Conservation (phyloP, 2,113 vertebrate genomes). For the Athene cunicularia region DNA sequence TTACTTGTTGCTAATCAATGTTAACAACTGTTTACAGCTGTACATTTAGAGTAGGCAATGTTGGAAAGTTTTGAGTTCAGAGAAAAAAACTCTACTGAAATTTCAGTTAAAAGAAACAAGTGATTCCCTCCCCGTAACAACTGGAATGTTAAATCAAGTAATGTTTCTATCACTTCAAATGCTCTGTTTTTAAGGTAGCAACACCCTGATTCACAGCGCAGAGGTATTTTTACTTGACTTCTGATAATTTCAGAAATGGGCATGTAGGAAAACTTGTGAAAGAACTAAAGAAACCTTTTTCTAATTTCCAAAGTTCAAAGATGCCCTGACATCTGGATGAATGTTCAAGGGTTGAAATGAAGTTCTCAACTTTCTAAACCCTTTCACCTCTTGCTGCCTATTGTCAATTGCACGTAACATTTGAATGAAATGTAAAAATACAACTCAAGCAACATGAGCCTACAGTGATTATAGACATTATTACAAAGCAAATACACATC, state of each 20-base stretch:
- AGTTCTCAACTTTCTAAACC: neutral
- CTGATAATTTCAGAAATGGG: neutral
- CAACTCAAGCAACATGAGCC: neutral
- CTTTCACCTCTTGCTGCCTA: neutral
- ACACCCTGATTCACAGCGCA: too few relatives aligned
- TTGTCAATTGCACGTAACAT: neutral
- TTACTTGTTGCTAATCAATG: accelerated
- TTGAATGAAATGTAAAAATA: neutral
- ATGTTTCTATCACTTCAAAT: neutral
- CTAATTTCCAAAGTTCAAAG: neutral
- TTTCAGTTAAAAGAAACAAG: neutral
- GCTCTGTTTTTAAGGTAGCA: neutral
- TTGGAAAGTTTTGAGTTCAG: neutral
- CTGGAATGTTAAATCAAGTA: neutral
- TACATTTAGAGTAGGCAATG: neutral
- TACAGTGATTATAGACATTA: neutral
- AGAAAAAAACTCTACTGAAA: neutral
- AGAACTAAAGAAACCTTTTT: neutral
- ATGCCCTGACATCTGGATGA: neutral
- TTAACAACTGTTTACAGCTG: neutral
- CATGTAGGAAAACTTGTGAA: neutral
- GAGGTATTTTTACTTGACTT: neutral
- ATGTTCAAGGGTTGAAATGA: neutral
- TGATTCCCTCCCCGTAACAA: neutral
- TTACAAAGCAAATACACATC: neutral